Conservation (phyloP, 2,888 invertebrate species). For the Cheilosia grossa region DNA sequence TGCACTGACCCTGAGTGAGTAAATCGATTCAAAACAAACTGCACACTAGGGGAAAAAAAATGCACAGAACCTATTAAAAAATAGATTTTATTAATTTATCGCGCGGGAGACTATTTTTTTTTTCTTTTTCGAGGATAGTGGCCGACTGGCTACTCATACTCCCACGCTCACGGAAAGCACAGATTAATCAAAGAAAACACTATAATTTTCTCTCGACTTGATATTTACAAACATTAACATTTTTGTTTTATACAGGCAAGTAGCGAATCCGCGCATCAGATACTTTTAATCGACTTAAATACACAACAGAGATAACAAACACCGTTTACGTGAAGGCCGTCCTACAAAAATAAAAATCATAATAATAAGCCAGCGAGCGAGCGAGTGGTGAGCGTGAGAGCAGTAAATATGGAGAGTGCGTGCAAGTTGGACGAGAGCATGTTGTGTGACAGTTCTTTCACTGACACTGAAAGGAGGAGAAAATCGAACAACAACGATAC, state of each 20-base stretch:
- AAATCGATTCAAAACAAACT: constrained; percentile 62
- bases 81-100: constrained; percentile 15
- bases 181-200: constrained; percentile 34
- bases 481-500: constrained; percentile 37
- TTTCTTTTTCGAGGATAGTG: not conserved
- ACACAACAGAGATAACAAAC: constrained; percentile 63
- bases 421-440: constrained; percentile 6
- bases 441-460: constrained; percentile 40
- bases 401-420: constrained; percentile 52
- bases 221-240: constrained; percentile 52
- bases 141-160: not conserved
- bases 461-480: constrained; percentile 47
- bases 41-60: constrained; percentile 25
- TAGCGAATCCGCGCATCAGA: constrained; percentile 52
- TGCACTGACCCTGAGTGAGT: constrained; percentile 57
- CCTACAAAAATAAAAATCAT: constrained; percentile 25
- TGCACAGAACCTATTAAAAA: constrained; percentile 35
- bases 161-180: constrained; percentile 21
- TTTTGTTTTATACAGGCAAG: constrained; percentile 11
- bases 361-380: not conserved
- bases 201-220: constrained; percentile 1
- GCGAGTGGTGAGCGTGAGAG: constrained; percentile 22
- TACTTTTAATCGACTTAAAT: constrained; percentile 64
- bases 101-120: constrained; percentile 19
- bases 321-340: constrained; percentile 68